Evolutionary conservation across 2,888 invertebrate species (phyloP), one percentile per base, ranked within the genome.

Genomic region (Venustoraphidia nigricollis): DNA sequence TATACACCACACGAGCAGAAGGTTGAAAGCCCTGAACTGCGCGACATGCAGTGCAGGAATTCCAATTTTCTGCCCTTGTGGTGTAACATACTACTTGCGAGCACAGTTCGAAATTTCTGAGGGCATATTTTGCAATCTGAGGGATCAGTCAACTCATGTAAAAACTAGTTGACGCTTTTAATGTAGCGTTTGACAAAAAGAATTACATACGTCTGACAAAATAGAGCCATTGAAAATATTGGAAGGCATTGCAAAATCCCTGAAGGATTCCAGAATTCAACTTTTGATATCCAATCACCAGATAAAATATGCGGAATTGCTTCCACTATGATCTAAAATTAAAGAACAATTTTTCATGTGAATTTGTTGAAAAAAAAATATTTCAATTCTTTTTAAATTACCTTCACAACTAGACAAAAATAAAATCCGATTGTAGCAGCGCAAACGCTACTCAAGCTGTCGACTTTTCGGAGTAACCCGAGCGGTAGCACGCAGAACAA

Each of bases 151-250:
- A n/a, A n/a, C n/a, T n/a, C n/a, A n/a, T n/a, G n/a, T n/a, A n/a
- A n/a, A n/a, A n/a, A n/a, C n/a, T n/a, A n/a, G 14, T 10, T 39
- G 11, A 39, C 14, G 3, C 10, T 41, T 10, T 41, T 11, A 3
- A 17, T 41, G 9, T 42, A 14, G 10, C 17, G 39, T 37, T 44
- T 35, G 40, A 42, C 27, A 11, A 11, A 46, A 13, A 17, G 27
- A 38, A 11, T 36, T 38, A 71, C 79, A 76, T 67, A 90, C 81
- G 95, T 93, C 70, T 97, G 97, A 68, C 97, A 97, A 53, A 92
- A 93, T 47, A 96, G 72, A 0, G 96, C 94, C 86, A 96, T 91
- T 10, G 93, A 87, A 67, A 96, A 92, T 57, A 97, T 96, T 1
- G 97, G 97, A 54, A 96, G 72, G 62, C 93, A 92, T 58, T 92